Evolutionary conservation across 2,113 vertebrate genomes (phyloP).

Genomic region (Corapipo altera): DNA sequence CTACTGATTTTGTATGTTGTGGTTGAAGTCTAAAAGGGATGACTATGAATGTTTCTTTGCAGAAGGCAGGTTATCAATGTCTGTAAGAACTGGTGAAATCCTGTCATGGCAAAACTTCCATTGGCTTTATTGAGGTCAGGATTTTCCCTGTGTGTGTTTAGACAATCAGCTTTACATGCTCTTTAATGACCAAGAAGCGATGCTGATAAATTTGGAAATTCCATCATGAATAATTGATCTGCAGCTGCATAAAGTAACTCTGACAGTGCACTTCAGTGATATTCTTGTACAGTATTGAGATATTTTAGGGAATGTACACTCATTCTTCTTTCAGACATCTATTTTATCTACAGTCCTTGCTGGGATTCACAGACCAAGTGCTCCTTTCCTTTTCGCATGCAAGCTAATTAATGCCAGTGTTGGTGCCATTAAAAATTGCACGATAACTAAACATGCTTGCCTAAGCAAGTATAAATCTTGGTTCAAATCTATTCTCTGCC

Average conservation of each 20-base stretch:
- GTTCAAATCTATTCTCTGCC: not conserved
- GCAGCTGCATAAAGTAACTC: not conserved
- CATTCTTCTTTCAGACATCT: not conserved
- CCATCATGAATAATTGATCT: not conserved
- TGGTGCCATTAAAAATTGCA: not conserved
- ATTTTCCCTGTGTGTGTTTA: not conserved
- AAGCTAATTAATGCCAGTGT: not conserved
- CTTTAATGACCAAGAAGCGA: not conserved
- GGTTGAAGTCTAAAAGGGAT: not conserved
- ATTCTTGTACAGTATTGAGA: not conserved
- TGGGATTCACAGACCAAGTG: not conserved
- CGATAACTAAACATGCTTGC: not conserved
- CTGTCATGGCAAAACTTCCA: not conserved
- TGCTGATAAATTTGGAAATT: not conserved
- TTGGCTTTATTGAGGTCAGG: not conserved
- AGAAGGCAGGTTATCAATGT: not conserved
- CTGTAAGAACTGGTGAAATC: not conserved
- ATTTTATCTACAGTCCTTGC: not conserved
- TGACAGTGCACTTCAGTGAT: not conserved
- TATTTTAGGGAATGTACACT: not conserved
- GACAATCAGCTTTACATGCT: not conserved
- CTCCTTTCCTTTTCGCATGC: not conserved
- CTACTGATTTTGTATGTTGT: not conserved
- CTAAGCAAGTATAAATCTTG: not conserved
- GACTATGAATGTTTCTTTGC: not conserved